phyloP scores from a whole-genome alignment of 2,797 vertebrate genomes.

The Trematomus bernacchii region DNA sequence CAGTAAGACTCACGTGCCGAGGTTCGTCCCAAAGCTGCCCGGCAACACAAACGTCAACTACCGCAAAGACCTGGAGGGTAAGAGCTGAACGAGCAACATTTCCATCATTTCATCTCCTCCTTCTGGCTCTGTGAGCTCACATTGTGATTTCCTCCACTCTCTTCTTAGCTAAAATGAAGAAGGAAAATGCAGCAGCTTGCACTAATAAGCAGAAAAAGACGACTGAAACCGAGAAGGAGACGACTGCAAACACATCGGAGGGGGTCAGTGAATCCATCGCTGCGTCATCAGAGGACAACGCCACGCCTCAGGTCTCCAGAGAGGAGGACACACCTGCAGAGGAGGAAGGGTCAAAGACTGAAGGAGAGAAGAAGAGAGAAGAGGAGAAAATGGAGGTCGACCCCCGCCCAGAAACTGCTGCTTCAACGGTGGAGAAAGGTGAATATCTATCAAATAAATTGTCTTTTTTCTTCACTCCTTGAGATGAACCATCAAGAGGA shows the following conservation, averaged over 20 bases:
- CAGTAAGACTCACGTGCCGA: conserved; percentile 94
- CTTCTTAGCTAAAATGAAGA: conserved; percentile 67
- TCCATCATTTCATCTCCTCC: background rate
- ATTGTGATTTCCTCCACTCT: background rate
- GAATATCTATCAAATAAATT: too few relatives aligned
- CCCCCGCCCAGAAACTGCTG: conserved; percentile 45
- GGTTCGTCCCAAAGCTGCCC: conserved; percentile 93
- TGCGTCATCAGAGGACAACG: conserved; percentile 43
- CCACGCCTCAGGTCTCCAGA: conserved; percentile 51
- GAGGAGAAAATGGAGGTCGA: conserved; percentile 76
- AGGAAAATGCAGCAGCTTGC: conserved; percentile 54
- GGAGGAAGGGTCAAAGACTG: conserved; percentile 59
- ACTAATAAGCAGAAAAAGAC: conserved; percentile 82
- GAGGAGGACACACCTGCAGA: conserved; percentile 66
- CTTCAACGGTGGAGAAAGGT: conserved; percentile 79
- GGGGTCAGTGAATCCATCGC: conserved; percentile 62
- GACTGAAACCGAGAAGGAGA: conserved; percentile 73
- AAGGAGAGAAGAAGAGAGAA: conserved; percentile 58
- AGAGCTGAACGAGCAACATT: conserved; percentile 35
- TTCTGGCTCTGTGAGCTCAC: background rate
- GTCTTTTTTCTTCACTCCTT: background rate
- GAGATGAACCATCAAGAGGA: too few relatives aligned
- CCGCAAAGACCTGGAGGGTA: conserved; percentile 90
- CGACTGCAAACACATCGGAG: conserved; percentile 50
- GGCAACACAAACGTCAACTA: conserved; percentile 98